Evolutionary conservation across 1,140 invertebrate species (phyloP).

Genomic region (Prorops nasuta): DNA sequence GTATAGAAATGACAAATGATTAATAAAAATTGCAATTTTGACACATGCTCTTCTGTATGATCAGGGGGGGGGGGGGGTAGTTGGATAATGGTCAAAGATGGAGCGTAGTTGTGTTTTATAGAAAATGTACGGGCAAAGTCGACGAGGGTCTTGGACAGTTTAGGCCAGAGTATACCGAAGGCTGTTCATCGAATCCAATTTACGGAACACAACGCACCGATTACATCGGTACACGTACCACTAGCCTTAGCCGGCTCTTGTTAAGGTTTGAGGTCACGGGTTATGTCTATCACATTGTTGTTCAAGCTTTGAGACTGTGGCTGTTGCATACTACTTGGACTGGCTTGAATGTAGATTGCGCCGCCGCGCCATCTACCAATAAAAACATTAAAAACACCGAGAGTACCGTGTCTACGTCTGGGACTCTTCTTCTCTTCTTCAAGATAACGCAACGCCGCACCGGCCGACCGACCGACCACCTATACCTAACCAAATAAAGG

Average conservation of each 20-base stretch:
- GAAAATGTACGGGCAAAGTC: not conserved
- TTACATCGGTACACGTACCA: slow-evolving; percentile 33
- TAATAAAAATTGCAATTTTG: slow-evolving; percentile 8
- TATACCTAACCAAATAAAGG: slow-evolving; percentile 39
- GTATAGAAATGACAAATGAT: not conserved
- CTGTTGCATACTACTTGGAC: no score
- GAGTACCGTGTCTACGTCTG: no score
- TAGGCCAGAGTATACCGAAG: slow-evolving; percentile 9
- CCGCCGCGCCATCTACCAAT: no score
- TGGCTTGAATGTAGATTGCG: no score
- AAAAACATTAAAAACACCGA: slow-evolving; percentile 29
- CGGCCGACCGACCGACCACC: no score
- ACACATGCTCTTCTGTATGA: not conserved
- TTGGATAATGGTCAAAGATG: slow-evolving; percentile 1
- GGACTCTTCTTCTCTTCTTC: no score
- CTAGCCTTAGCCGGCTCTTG: no score
- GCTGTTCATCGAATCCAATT: slow-evolving; percentile 37
- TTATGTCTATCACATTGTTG: slow-evolving; percentile 44
- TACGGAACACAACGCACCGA: slow-evolving; percentile 36
- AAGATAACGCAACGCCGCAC: no score
- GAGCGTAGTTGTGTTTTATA: slow-evolving; percentile 6
- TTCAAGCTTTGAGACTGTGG: no score
- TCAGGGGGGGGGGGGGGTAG: not conserved
- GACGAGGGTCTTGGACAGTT: slow-evolving; percentile 10
- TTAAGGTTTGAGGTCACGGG: slow-evolving; percentile 39